A percentile compares a stretch with the other conserved stretches of the same genome.
phyloP scores from a whole-genome alignment of 1,140 invertebrate genomes.

The Diabrotica undecimpunctata region DNA sequence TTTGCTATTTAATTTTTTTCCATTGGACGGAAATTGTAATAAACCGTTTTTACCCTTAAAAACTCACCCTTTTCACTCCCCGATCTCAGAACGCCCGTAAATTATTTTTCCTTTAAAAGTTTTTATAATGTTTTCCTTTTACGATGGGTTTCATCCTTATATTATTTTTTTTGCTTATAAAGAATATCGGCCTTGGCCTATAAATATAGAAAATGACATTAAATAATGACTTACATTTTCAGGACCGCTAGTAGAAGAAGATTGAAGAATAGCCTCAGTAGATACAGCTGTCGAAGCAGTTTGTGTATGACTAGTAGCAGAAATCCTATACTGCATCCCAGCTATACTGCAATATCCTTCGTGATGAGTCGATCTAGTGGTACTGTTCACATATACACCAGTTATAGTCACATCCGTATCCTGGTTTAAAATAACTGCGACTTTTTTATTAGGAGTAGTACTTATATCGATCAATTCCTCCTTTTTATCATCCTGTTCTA shows the following conservation, averaged over 20 bases:
- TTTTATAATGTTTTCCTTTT: too few species aligned
- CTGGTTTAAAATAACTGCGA: conserved; percentile 70
- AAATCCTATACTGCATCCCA: conserved; percentile 78
- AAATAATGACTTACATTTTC: conserved; percentile 49
- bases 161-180: too few species aligned
- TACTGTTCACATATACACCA: conserved; percentile 71
- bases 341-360: conserved; percentile 79
- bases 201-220: not conserved
- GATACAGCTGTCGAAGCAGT: conserved; percentile 72
- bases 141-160: too few species aligned
- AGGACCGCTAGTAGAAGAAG: conserved; percentile 37
- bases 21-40: too few species aligned
- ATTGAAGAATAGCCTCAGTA: conserved; percentile 53
- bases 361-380: conserved; percentile 69
- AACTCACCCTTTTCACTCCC: too few species aligned
- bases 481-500: conserved; percentile 47
- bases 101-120: too few species aligned
- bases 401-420: conserved; percentile 84
- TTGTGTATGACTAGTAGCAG: conserved; percentile 71
- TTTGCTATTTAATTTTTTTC: too few species aligned
- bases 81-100: too few species aligned
- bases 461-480: conserved; percentile 55
- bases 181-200: too few species aligned
- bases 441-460: conserved; percentile 56
- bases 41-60: too few species aligned